phyloP scores from a whole-genome alignment of 2,113 vertebrate genomes.

The Grus americana region DNA sequence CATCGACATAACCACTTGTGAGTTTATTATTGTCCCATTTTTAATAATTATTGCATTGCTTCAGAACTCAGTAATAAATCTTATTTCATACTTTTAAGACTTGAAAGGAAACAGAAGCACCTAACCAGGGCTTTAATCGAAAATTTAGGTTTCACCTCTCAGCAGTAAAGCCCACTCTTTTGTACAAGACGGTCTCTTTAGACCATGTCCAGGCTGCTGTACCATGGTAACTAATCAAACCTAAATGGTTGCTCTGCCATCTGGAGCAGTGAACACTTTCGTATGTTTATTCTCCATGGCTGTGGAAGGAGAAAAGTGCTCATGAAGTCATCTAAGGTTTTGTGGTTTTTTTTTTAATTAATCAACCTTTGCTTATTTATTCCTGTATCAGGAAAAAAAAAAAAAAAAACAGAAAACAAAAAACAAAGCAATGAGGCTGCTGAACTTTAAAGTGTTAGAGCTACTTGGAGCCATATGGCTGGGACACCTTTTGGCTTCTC shows the following conservation, averaged over 20 bases:
- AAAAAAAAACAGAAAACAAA: background rate
- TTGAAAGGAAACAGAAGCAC: background rate
- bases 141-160: background rate
- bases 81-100: background rate
- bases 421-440: background rate
- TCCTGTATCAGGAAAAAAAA: background rate
- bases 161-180: background rate
- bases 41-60: background rate
- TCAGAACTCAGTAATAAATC: background rate
- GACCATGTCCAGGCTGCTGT: fast-evolving
- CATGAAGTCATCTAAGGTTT: background rate
- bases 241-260: background rate
- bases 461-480: background rate
- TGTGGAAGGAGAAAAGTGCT: background rate
- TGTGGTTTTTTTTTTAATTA: background rate
- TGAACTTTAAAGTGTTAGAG: background rate
- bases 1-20: background rate
- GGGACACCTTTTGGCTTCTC: background rate
- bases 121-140: background rate
- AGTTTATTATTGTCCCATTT: background rate
- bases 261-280: background rate
- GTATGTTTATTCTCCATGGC: background rate
- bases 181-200: background rate
- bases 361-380: background rate
- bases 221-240: background rate